These are phyloP conservation scores for Carpatolechia fugitivella DNA, from an alignment of 2,888 invertebrate genomes.

Conservation along the genomic window DNA sequence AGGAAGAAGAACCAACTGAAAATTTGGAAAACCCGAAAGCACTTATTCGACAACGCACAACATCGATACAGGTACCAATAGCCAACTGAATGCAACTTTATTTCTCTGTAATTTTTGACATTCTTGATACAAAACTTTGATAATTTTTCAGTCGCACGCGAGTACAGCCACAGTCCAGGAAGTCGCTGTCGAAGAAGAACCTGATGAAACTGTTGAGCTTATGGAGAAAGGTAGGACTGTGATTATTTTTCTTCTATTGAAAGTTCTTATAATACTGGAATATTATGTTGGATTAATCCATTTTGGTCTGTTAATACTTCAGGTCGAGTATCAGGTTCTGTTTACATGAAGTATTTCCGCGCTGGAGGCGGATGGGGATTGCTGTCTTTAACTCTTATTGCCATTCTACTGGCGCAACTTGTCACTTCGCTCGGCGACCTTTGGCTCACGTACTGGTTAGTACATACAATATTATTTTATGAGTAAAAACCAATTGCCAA, in stretches of 20 bases:
- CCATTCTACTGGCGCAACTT: conserved; percentile 83
- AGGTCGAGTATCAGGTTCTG: conserved; percentile 77
- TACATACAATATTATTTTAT: background rate
- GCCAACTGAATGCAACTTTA: background rate
- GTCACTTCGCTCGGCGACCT: conserved; percentile 86
- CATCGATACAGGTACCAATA: conserved; percentile 57
- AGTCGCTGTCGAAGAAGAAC: conserved; percentile 53
- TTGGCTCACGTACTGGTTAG: conserved; percentile 88
- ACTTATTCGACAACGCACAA: conserved; percentile 48
- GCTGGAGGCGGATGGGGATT: conserved; percentile 82
- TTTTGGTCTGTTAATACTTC: conserved; percentile 15
- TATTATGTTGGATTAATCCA: background rate
- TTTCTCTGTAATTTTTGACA: too few relatives aligned
- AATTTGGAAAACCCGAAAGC: conserved; percentile 32
- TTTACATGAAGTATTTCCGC: conserved; percentile 84
- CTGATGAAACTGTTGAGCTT: conserved; percentile 82
- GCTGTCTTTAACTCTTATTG: conserved; percentile 73
- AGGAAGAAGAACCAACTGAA: conserved; percentile 53
- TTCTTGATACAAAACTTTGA: too few relatives aligned
- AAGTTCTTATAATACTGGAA: background rate
- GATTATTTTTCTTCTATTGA: background rate
- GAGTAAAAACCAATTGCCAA: background rate
- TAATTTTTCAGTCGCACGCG: conserved; percentile 50
- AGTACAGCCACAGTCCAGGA: conserved; percentile 52
- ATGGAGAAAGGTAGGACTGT: conserved; percentile 77